Percentiles rank a stretch among this genome's conserved stretches.
These are phyloP conservation scores for Odobenus rosmarus DNA, from an alignment of 2,113 vertebrate genomes.

Conservation along the genomic window DNA sequence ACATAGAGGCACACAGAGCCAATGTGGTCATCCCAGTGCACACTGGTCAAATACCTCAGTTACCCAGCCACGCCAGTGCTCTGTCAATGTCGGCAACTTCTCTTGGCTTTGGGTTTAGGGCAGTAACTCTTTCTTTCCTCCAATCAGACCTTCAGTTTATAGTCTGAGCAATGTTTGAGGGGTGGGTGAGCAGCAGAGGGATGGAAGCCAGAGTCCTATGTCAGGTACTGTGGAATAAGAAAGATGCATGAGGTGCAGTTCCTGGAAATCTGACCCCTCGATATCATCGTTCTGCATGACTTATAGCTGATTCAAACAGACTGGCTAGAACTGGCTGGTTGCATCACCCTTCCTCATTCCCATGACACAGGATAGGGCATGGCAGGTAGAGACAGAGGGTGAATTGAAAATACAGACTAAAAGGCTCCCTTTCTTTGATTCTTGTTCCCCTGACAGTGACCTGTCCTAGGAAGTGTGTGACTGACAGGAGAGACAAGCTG, in stretches of 20 bases:
- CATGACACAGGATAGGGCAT: conserved; percentile 57
- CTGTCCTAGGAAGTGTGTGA: background rate
- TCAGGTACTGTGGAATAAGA: background rate
- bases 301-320: background rate
- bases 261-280: conserved; percentile 44
- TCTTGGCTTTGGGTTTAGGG: background rate
- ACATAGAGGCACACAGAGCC: background rate
- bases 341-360: conserved; percentile 64
- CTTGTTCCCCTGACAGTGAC: conserved; percentile 35
- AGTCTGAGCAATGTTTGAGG: background rate
- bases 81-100: background rate
- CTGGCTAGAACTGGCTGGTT: conserved; percentile 40
- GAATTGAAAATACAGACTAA: conserved; percentile 30
- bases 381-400: conserved; percentile 67
- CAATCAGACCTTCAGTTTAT: background rate
- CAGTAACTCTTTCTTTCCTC: background rate
- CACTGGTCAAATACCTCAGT: background rate
- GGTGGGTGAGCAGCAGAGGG: background rate
- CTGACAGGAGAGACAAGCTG: conserved; percentile 24
- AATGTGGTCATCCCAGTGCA: background rate
- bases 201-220: background rate
- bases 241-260: background rate
- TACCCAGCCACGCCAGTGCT: rapidly evolving
- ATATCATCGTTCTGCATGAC: conserved; percentile 19
- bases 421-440: conserved; percentile 57